phyloP scores from a whole-genome alignment of 2,113 vertebrate genomes.

The Dolichallabes microphthalmus region DNA sequence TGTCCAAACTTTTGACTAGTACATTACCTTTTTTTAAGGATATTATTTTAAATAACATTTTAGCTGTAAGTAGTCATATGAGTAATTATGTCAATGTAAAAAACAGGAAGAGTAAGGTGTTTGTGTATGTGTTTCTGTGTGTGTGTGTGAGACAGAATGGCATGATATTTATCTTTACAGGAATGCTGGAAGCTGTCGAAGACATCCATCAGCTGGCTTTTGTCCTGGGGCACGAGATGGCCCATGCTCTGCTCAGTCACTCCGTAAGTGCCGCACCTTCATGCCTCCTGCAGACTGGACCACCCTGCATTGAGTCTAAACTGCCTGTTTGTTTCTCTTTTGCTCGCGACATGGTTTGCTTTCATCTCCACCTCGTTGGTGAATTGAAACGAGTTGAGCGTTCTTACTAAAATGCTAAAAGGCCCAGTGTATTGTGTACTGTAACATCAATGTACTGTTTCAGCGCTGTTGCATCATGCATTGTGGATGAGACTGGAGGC shows the following conservation, averaged over 20 bases:
- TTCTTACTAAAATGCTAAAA: constrained; percentile 14
- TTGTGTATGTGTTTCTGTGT: constrained; percentile 41
- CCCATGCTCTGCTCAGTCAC: constrained; percentile 87
- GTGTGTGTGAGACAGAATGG: constrained; percentile 77
- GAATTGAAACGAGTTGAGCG: constrained; percentile 17
- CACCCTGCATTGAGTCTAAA: constrained; percentile 27
- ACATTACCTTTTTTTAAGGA: neutral
- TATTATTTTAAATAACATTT: neutral
- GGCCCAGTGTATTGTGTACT: constrained; percentile 20
- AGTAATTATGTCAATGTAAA: neutral
- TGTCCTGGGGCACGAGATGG: constrained; percentile 92
- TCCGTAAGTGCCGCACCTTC: constrained; percentile 76
- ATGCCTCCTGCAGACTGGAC: neutral
- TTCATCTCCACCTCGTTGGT: constrained; percentile 33
- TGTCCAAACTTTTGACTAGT: too few relatives aligned
- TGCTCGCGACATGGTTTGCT: constrained; percentile 23
- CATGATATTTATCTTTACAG: constrained; percentile 91
- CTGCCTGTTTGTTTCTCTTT: constrained; percentile 36
- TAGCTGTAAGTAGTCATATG: neutral
- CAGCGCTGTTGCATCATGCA: constrained; percentile 62
- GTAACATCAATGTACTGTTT: constrained; percentile 53
- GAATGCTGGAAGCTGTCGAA: constrained; percentile 80
- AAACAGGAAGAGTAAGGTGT: neutral
- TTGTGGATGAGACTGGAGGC: neutral
- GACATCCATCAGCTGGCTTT: constrained; percentile 86